These are phyloP conservation scores for Eueides isabella DNA, from an alignment of 1,140 invertebrate species.

Conservation along the genomic window DNA sequence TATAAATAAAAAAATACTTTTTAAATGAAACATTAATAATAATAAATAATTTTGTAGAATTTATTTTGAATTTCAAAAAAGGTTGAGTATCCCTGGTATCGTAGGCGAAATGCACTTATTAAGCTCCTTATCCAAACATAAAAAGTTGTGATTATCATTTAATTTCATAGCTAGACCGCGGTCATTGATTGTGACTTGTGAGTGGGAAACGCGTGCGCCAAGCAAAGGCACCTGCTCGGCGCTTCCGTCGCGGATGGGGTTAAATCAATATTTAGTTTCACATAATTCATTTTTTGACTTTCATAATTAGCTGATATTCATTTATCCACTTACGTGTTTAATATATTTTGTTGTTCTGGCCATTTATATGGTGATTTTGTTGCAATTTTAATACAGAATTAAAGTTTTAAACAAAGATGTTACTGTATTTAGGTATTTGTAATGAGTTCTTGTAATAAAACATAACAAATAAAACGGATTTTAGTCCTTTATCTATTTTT, in stretches of 20 bases:
- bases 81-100: constrained; percentile 49
- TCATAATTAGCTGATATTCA: not conserved
- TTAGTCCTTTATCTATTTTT: too few species aligned
- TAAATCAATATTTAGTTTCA: constrained; percentile 80
- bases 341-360: not conserved
- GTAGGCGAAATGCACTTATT: constrained; percentile 69
- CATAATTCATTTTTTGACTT: constrained; percentile 65
- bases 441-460: too few species aligned
- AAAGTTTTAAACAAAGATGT: too few species aligned
- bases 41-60: too few species aligned
- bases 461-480: too few species aligned
- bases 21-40: too few species aligned
- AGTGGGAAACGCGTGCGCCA: constrained; percentile 59
- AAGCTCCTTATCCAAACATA: constrained; percentile 74
- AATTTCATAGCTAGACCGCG: constrained; percentile 79
- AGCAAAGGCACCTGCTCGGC: constrained; percentile 61
- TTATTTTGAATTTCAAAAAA: constrained; percentile 20
- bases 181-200: constrained; percentile 71
- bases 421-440: too few species aligned
- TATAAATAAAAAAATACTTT: too few species aligned
- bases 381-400: not conserved
- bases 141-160: constrained; percentile 81
- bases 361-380: not conserved
- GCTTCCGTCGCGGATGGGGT: constrained; percentile 77
- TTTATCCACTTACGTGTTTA: not conserved